Evolutionary conservation across 2,797 vertebrate species (phyloP).

Genomic region (Falco columbarius): DNA sequence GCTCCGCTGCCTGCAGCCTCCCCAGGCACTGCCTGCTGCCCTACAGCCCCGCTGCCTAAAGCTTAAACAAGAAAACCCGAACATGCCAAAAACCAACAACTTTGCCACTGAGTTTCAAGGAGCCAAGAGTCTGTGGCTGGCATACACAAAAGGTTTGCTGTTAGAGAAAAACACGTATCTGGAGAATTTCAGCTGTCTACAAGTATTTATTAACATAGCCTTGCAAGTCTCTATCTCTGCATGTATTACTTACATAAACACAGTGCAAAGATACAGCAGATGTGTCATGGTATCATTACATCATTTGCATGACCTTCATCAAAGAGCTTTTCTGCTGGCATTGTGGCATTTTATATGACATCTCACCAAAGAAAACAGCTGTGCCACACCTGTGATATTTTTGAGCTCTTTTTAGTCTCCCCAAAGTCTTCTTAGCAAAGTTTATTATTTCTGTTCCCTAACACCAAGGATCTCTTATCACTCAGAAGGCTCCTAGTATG

Average conservation of each 20-base stretch:
- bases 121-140: neutral
- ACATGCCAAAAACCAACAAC: neutral
- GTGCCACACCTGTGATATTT: neutral
- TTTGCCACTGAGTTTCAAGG: neutral
- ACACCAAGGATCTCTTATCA: neutral
- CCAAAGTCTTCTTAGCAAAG: neutral
- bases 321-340: neutral
- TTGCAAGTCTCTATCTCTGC: neutral
- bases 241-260: neutral
- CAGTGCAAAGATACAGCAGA: neutral
- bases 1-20: neutral
- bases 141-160: neutral
- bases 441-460: neutral
- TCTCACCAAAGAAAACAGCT: neutral
- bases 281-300: fast-evolving
- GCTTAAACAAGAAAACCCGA: neutral
- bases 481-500: neutral
- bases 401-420: neutral
- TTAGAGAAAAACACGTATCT: fast-evolving
- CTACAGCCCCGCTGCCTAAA: fast-evolving
- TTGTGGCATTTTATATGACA: neutral
- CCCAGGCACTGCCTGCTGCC: fast-evolving
- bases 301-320: neutral
- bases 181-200: neutral
- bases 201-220: neutral